A percentile compares a stretch with the other conserved stretches of the same genome.
These are phyloP conservation scores for Callipepla squamata DNA, from an alignment of 2,113 vertebrate genomes.

Conservation along the genomic window DNA sequence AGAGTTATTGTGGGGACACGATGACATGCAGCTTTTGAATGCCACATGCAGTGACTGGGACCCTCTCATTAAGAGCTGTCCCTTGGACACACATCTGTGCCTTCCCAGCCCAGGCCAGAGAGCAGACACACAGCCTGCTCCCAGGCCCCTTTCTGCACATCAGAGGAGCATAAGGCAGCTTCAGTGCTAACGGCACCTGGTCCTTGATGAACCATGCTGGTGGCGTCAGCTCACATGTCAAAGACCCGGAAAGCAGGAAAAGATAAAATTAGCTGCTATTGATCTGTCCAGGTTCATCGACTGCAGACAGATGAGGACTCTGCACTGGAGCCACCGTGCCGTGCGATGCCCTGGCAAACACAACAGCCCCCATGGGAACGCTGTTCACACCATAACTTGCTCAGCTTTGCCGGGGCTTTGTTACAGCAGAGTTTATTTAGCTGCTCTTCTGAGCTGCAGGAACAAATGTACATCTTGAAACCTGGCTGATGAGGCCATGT, in stretches of 20 bases:
- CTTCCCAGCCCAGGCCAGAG: neutral
- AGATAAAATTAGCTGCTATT: slow-evolving; percentile 27
- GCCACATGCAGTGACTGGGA: neutral
- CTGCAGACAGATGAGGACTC: neutral
- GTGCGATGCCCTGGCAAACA: neutral
- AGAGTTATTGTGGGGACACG: neutral
- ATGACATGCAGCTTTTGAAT: neutral
- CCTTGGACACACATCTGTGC: neutral
- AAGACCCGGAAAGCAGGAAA: neutral
- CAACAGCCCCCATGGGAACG: neutral
- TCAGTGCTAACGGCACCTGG: neutral
- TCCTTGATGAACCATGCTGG: neutral
- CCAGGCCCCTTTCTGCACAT: neutral
- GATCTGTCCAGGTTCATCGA: neutral
- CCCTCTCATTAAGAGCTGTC: neutral
- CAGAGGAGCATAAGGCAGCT: neutral
- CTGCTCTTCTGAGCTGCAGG: neutral
- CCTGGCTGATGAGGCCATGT: neutral
- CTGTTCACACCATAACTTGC: neutral
- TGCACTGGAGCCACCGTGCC: neutral
- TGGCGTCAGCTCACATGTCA: neutral
- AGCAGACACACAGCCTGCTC: neutral
- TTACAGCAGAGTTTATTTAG: neutral
- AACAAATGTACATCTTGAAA: neutral
- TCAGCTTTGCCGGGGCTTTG: neutral